Percentiles rank a stretch among this genome's conserved stretches.
phyloP scores from a whole-genome alignment of 2,113 vertebrate species.

The Balaeniceps rex region DNA sequence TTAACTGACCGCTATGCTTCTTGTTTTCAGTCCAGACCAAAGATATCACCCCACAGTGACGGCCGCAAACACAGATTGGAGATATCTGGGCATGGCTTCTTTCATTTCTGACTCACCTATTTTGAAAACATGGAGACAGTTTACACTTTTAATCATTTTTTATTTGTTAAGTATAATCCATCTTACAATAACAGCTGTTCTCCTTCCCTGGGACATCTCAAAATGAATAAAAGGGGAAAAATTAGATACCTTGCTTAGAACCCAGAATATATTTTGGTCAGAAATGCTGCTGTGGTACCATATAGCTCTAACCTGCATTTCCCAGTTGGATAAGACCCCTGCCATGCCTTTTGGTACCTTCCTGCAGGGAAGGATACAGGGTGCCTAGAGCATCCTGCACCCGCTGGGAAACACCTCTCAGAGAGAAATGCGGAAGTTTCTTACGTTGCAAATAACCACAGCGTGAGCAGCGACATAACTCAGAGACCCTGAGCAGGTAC shows the following conservation, averaged over 20 bases:
- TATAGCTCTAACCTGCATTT: background rate
- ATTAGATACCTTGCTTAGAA: background rate
- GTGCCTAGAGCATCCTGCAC: background rate
- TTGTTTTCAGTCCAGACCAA: background rate
- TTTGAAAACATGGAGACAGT: background rate
- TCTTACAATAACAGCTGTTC: background rate
- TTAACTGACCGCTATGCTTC: accelerated
- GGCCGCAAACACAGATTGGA: background rate
- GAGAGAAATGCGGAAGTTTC: background rate
- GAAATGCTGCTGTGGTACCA: background rate
- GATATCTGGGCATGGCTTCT: background rate
- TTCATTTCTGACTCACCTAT: background rate
- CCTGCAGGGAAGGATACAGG: background rate
- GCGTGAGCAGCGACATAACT: background rate
- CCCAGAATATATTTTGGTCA: background rate
- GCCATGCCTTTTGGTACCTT: background rate
- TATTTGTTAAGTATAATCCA: background rate
- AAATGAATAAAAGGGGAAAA: background rate
- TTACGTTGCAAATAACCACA: background rate
- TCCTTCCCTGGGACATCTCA: background rate
- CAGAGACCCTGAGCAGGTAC: background rate
- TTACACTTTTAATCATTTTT: background rate
- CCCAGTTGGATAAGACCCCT: background rate
- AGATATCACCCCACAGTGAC: background rate
- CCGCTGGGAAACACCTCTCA: background rate